Evolutionary conservation across 2,888 invertebrate genomes (phyloP), one percentile per base, ranked within the genome.

Genomic region (Lithophane socia): DNA sequence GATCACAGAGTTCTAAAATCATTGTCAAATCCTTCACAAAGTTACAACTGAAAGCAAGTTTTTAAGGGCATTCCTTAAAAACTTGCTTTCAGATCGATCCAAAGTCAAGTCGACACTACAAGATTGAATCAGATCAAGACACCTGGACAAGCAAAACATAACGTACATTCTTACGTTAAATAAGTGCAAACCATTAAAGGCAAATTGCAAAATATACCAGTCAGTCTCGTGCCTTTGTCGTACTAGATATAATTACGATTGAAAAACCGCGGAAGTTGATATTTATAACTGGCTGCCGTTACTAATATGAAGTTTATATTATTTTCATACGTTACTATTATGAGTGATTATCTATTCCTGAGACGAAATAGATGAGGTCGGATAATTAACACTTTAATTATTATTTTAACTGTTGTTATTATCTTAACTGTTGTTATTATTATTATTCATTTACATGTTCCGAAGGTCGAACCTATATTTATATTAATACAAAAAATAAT

Each of bases 211-310:
- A 87, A 87, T 80, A 81, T 79, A 82, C 79, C 83, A 47, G 68
- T 79, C 76, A 75, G 83, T 78, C 79, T 79, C 74, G 78, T 71
- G 85, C 73, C 88, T 90, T 90, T 90, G 88, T 89, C 82, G 72
- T 84, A 81, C 74, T 69, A 84, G 74, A 75, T 74, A 75, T 87
- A 88, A 87, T 89, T 87, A 85, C 79, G 75, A 84, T 89, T 83
- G 87, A 91, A 91, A 90, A 90, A 90, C 84, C 89, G 85, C 90
- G 91, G 91, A 91, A 91, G 89, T 89, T 83, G 80, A 85, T 89
- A 88, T 88, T 88, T 86, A 87, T 86, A 87, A 82, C 77, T 81
- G 74, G 84, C 84, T 77, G 84, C 78, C 80, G 78, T 87, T 85
- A 86, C 83, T 86, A 86, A 87, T 88, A 86, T 87, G 75, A 85